These are phyloP conservation scores for Trachurus trachurus DNA, from an alignment of 2,797 vertebrate genomes.

Conservation along the genomic window DNA sequence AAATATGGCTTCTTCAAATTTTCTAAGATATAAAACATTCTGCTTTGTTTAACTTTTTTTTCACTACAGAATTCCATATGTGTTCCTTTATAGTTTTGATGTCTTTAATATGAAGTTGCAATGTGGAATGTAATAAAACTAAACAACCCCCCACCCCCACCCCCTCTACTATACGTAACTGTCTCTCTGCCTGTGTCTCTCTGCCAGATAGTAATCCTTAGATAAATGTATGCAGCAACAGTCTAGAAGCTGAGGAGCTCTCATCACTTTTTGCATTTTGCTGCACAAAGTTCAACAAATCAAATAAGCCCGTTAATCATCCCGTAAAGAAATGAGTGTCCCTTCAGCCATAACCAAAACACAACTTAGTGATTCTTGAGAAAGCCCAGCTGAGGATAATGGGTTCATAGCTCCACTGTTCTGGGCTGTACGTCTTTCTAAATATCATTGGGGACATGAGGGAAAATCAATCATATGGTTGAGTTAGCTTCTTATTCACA, in stretches of 20 bases:
- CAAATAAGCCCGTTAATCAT: conserved; percentile 24
- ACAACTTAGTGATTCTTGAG: conserved; percentile 31
- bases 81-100: too few species aligned
- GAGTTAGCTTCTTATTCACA: conserved; percentile 60
- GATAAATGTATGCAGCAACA: conserved; percentile 2
- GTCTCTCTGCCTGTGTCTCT: too few species aligned
- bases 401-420: conserved; percentile 38
- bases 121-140: too few species aligned
- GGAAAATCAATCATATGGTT: conserved; percentile 73
- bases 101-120: too few species aligned
- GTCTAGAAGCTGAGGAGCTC: background rate
- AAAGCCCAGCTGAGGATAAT: conserved; percentile 39
- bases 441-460: conserved; percentile 56
- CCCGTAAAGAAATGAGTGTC: conserved; percentile 13
- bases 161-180: too few species aligned
- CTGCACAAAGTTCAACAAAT: conserved; percentile 8
- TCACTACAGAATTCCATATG: too few species aligned
- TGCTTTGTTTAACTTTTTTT: too few species aligned
- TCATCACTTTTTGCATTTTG: conserved; percentile 20
- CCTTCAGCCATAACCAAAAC: conserved; percentile 32
- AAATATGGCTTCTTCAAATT: too few species aligned
- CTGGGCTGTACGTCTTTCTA: conserved; percentile 22
- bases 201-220: too few species aligned
- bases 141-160: too few species aligned
- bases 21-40: too few species aligned